These are phyloP conservation scores for Ctenopoma kingsleyae DNA, from an alignment of 2,797 vertebrate genomes.

Conservation along the genomic window DNA sequence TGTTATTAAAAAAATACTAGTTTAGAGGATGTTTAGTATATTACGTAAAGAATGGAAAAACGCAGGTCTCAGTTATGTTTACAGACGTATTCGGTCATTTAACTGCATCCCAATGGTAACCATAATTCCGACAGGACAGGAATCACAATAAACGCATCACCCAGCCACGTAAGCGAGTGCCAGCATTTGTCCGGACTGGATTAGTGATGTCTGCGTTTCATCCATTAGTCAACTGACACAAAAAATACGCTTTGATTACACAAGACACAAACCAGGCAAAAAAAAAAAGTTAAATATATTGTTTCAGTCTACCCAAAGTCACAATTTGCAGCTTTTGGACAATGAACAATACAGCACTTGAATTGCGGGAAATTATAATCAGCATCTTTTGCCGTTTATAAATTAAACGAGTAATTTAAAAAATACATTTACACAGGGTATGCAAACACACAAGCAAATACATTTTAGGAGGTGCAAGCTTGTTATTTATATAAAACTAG, in stretches of 20 bases:
- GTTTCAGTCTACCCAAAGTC: no score
- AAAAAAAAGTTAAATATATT: no score
- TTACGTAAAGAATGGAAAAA: fast-evolving
- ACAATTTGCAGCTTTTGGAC: not conserved
- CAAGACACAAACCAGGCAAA: not conserved
- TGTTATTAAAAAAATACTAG: not conserved
- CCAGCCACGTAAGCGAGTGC: conserved; percentile 77
- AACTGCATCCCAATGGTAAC: fast-evolving
- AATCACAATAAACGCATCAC: conserved; percentile 38
- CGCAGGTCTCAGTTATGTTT: fast-evolving
- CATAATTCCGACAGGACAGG: not conserved
- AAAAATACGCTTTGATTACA: not conserved
- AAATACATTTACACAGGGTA: no score
- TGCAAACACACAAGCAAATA: no score
- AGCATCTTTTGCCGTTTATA: no score
- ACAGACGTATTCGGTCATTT: fast-evolving
- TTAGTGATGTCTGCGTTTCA: not conserved
- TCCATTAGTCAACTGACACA: fast-evolving
- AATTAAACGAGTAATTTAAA: no score
- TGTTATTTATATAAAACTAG: not conserved
- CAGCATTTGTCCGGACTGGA: conserved; percentile 19
- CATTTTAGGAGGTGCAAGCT: not conserved
- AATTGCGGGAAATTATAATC: no score
- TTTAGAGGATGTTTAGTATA: not conserved
- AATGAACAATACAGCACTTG: no score